Base-by-base conservation (phyloP, 2,888 invertebrate genomes). In the Napeogenes sylphis region DNA sequence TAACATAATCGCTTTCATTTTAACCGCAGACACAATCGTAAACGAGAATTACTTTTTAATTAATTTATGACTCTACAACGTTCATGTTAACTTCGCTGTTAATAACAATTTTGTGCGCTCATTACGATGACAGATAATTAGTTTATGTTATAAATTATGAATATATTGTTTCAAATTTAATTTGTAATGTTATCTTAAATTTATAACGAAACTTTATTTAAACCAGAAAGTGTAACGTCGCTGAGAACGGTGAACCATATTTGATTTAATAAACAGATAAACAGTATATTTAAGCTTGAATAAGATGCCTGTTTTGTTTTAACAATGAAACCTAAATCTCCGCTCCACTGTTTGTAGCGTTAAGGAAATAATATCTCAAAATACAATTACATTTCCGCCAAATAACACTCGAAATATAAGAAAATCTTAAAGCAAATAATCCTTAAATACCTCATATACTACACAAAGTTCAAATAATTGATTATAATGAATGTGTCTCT, bases 21-120 rank as follows among this genome's bases (percentile, higher is more conserved):
- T 30, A 51, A 30, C 51, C 51, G 30, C 51, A 51, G 51, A 30
- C 51, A 30, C 21, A 51, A 47, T 14, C 14, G 51, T 30, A 10
- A 51, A 51, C 51, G 30, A 30, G 47, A 51, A 51, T 51, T 51
- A 30, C 51, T 4, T 51, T 51, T 30, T 51, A 51, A 51, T 51
- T 51, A 51, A 51, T 51, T 51, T 51, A 51, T 30, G 51, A 30
- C 10, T 30, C 21, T 10, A 51, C 51, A 30, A 12, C 51, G 30
- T 10, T 51, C 30, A 30, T 10, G 51, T 21, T 51, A 51, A 51
- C 51, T 12, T 12, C 51, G 51, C 51, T 30, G 51, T 51, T 51
- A 51, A 51, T 51, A 51, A 30, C 30, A 51, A 51, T 51, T 51
- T 51, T 51, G 30, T 6, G 30, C 51, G 30, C 51, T 30, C 51